Base-by-base conservation (phyloP, 1,140 invertebrate genomes). In the Lethocerus indicus region DNA sequence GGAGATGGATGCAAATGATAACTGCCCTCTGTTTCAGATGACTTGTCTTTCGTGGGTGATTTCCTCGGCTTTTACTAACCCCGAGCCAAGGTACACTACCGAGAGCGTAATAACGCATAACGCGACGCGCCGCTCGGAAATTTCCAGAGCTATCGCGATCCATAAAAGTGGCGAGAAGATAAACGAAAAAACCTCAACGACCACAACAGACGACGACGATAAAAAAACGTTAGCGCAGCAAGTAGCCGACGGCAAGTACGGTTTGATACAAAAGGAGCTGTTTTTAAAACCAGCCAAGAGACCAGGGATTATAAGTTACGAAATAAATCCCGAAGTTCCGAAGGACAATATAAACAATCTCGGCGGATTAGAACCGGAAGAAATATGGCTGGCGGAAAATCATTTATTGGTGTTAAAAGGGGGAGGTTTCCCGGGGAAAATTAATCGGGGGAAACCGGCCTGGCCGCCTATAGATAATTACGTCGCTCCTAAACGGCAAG, bases 301-400 rank as follows among this genome's bases (percentile, higher is more conserved):
- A 36, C 84, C 83, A 0, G 86, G 86, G 1, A 76, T 89, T 16
- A 68, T 89, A 4, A 87, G 83, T 58, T 89, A 89, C 59, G 70
- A 74, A 14, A 64, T 71, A 0, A 87, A 88, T 59, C 69, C 78
- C 0, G 84, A 88, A 58, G 80, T 83, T 2, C 76, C 80, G 0
- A 76, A 78, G 56, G 84, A 89, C 61, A 85, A 78, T 48, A 69
- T 76, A 1, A 73, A 80, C 47, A 88, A 77, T 62, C 69, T 86
- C 2, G 87, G 86, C 12, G 87, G 87, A 13, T 65, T 91, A 0
- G 76, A 80, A 55, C 74, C 81, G 55, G 79, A 87, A 37, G 86
- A 91, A 53, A 88, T 91, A 54, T 91, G 86, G 84, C 65, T 90
- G 37, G 82, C 86, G 0, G 87, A 90, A 59, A 86, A 88, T 59